Conservation (phyloP, 2,888 invertebrate genomes). For the Pollenia griseotomentosa region DNA sequence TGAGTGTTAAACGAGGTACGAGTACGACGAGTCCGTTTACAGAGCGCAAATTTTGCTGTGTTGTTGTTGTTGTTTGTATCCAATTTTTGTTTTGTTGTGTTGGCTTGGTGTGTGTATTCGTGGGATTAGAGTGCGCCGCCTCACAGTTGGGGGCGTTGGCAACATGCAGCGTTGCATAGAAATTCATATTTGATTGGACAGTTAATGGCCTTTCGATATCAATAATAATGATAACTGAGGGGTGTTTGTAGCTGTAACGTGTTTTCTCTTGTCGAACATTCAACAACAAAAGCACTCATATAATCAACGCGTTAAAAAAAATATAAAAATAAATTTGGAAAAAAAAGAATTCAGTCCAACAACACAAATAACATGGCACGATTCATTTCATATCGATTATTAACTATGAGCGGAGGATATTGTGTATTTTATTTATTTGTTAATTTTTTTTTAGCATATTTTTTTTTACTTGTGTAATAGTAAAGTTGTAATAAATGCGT, state of each 20-base stretch:
- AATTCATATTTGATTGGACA: conserved; percentile 80
- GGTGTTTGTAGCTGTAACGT: conserved; percentile 67
- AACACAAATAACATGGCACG: conserved; percentile 49
- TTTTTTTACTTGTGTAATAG: conserved; percentile 27
- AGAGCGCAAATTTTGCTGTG: conserved; percentile 2
- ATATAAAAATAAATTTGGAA: background rate
- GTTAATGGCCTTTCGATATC: conserved; percentile 75
- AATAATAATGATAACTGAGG: conserved; percentile 72
- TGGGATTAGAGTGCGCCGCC: conserved; percentile 75
- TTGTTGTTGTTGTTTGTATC: conserved; percentile 20
- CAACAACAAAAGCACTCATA: conserved; percentile 46
- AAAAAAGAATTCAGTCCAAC: conserved; percentile 23
- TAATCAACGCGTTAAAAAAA: background rate
- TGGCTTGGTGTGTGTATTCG: conserved; percentile 48
- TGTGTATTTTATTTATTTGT: conserved; percentile 36
- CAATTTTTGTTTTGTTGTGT: conserved; percentile 29
- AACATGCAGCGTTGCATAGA: conserved; percentile 81
- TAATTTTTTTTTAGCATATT: background rate
- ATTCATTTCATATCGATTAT: conserved; percentile 52
- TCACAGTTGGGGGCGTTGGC: conserved; percentile 81
- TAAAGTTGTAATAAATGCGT: conserved; percentile 80
- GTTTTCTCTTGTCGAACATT: conserved; percentile 64
- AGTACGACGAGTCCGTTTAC: conserved; percentile 4
- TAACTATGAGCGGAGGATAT: conserved; percentile 17
- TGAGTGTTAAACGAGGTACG: conserved; percentile 44